Base-by-base conservation (phyloP, 2,888 invertebrate species). In the Halocaridina rubra region DNA sequence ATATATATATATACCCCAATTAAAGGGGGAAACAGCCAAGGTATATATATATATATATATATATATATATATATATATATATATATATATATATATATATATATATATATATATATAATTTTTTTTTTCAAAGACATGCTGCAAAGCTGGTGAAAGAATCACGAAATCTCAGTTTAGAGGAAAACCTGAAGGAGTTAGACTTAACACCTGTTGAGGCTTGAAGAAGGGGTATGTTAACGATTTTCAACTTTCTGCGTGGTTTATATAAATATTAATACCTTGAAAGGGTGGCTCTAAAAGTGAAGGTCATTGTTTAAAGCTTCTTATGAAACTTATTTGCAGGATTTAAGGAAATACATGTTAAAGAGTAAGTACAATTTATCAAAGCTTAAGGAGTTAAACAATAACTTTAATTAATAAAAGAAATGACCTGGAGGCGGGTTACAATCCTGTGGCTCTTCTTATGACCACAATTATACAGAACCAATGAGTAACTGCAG, bases 371-470 rank as follows among this genome's bases (percentile, higher is more conserved):
- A n/a, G n/a, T n/a, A n/a, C n/a, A n/a, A n/a, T n/a, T n/a, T n/a
- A n/a, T n/a, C n/a, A n/a, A n/a, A n/a, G n/a, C n/a, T n/a, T n/a
- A n/a, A n/a, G n/a, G n/a, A n/a, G n/a, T n/a, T n/a, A n/a, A n/a
- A n/a, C n/a, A n/a, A n/a, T 76, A 61, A 61, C 76, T 76, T 30
- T 76, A 61, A 61, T 76, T 76, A 76, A 59, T 22, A 19, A 19
- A 59, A 61, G 33, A 76, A 33, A 59, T 76, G 76, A 61, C 69
- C 30, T 13, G 8, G 8, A 19, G 29, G 29, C 30, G 69, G 33
- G 30, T 30, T 32, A n/a, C 32, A 30, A 69, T 32, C 19, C 69
- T 30, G 30, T 32, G 30, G 30, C 33, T 67, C 33, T 30, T 69
- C n/a, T 19, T 5, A 69, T 30, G 33, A 13, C 4, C 13, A 74